A percentile compares a stretch with the other conserved stretches of the same genome.
Evolutionary conservation across 2,797 vertebrate species (phyloP).

Genomic region (Gallirallus australis): DNA sequence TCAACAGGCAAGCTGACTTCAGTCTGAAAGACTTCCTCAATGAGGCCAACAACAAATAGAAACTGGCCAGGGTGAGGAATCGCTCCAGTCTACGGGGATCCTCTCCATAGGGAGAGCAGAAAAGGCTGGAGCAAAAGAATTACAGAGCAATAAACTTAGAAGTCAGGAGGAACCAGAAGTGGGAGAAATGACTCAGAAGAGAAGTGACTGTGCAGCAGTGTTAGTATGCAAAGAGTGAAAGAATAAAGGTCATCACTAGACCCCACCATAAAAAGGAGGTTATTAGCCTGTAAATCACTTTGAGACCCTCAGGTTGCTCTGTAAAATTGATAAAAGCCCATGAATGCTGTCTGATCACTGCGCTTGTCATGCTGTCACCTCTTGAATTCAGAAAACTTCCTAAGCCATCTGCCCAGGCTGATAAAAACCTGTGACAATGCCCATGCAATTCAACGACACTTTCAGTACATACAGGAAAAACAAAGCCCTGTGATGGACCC

Average conservation of each 20-base stretch:
- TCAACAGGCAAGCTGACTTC: neutral
- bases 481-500: neutral
- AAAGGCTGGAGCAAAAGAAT: neutral
- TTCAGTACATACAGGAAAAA: neutral
- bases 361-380: neutral
- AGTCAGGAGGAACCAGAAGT: neutral
- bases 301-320: neutral
- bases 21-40: neutral
- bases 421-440: neutral
- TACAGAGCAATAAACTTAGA: neutral
- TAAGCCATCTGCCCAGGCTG: neutral
- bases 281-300: neutral
- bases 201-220: neutral
- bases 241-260: neutral
- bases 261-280: neutral
- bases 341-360: neutral
- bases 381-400: neutral
- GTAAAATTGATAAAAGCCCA: neutral
- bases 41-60: neutral
- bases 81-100: neutral
- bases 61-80: neutral
- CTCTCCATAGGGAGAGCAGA: neutral
- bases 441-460: neutral
- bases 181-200: neutral
- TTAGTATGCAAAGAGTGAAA: neutral